A percentile compares a stretch with the other conserved stretches of the same genome.
Conservation (phyloP, 2,797 vertebrate species). For the Fratercula arctica region DNA sequence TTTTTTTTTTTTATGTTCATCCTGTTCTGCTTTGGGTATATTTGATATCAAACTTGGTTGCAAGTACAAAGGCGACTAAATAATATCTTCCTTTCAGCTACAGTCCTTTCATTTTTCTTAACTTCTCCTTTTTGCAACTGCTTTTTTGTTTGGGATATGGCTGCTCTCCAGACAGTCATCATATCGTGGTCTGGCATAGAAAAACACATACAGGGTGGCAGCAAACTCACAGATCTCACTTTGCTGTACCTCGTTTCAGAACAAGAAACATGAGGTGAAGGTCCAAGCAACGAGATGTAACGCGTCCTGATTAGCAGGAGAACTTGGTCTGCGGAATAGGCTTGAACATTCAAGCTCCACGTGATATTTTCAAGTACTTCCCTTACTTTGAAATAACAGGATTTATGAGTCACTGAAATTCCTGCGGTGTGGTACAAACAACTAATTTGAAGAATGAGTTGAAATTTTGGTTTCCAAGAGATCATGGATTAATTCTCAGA, state of each 20-base stretch:
- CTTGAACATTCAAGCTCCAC: not conserved
- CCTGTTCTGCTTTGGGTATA: not conserved
- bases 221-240: not conserved
- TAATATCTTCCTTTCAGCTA: not conserved
- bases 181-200: not conserved
- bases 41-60: not conserved
- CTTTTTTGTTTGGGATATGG: not conserved
- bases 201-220: not conserved
- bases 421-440: not conserved
- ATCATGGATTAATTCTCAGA: not conserved
- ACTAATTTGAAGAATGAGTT: not conserved
- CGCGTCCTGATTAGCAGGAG: not conserved
- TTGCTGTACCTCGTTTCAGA: not conserved
- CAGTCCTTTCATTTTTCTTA: not conserved
- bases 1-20: accelerated
- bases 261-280: not conserved
- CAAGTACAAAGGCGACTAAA: not conserved
- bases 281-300: not conserved
- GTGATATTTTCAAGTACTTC: not conserved
- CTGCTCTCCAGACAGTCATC: not conserved
- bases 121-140: not conserved
- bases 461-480: not conserved
- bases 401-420: slow-evolving; percentile 47
- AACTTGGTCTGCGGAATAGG: not conserved
- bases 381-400: slow-evolving; percentile 40